Evolutionary conservation across 2,113 vertebrate genomes (phyloP), one percentile per base, ranked within the genome.

Genomic region (Syngnathus typhle): DNA sequence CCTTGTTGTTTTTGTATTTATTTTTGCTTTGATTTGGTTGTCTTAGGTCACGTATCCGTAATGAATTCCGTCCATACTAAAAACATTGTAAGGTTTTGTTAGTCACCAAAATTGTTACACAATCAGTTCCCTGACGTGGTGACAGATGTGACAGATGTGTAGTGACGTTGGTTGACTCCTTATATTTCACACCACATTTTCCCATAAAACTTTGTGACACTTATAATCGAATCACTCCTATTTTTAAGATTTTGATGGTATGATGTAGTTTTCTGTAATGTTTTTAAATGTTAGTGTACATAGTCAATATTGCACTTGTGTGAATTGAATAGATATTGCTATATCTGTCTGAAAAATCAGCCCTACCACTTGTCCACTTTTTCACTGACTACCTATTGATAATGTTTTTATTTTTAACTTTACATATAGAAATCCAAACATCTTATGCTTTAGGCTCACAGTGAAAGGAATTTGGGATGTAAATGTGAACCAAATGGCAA

Each of bases 401-500:
- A 15, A 44, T 4, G 10, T 44, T 44, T 43, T 5, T 12, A 44
- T 15, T 12, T 62, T 6, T 6, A 23, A 23, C n/a, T 44, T 15
- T 21, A 6, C 39, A 23, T 62, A 13, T 49, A 11, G 64, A 71
- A 76, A 64, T 21, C n/a, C 39, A 18, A 60, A 73, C 49, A 67
- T 41, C 51, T 51, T n/a, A 23, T 32, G 37, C 1, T 7, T 11
- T 52, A 27, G 41, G 23, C 4, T 8, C 21, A 15, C 63, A 4
- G n/a, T 54, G 60, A 64, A 59, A 55, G 69, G 27, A 47, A 64
- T 52, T 76, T 70, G 44, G 23, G 67, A 60, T 68, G 38, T 41
- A 46, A 56, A 71, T 75, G 73, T 71, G 65, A 73, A 67, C 66
- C 82, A 83, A 85, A 82, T 82, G 77, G 70, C 60, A 8, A 10